These are phyloP conservation scores for Palythoa heliodiscus DNA, from an alignment of 92 coral and sea anemone species.

Conservation along the genomic window DNA sequence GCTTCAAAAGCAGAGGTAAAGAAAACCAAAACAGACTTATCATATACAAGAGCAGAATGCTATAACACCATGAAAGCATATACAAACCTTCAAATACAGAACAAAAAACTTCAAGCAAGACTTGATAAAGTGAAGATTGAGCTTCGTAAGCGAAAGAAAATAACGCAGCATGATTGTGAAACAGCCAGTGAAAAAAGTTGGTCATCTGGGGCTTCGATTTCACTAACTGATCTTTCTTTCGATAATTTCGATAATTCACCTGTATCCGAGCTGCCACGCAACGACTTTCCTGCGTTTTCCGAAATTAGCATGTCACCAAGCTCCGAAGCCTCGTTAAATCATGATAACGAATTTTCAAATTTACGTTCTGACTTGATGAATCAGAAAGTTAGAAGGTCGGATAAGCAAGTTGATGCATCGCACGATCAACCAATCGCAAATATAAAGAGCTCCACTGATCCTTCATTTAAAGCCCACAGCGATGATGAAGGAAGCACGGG, in stretches of 20 bases:
- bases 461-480: constrained; percentile 29
- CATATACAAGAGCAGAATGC: constrained; percentile 67
- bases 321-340: constrained; percentile 22
- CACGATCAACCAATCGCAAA: constrained; percentile 1
- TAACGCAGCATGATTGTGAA: constrained; percentile 4
- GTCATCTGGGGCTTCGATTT: constrained; percentile 38
- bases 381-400: not conserved
- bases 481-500: constrained; percentile 28
- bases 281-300: constrained; percentile 10
- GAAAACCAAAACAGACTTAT: constrained; percentile 73
- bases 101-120: constrained; percentile 73
- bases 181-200: constrained; percentile 28
- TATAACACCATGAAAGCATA: constrained; percentile 81
- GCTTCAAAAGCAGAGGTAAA: constrained; percentile 77
- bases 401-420: not conserved
- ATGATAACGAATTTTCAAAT: constrained; percentile 21
- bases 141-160: constrained; percentile 16
- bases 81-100: constrained; percentile 80
- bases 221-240: constrained; percentile 19
- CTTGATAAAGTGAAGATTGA: constrained; percentile 58
- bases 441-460: not conserved
- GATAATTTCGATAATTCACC: constrained; percentile 39
- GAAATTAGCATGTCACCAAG: constrained; percentile 33
- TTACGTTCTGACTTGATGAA: constrained; percentile 6
- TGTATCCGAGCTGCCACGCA: constrained; percentile 18